Evolutionary conservation across 2,113 vertebrate genomes (phyloP).

Genomic region (Anhinga rufa): DNA sequence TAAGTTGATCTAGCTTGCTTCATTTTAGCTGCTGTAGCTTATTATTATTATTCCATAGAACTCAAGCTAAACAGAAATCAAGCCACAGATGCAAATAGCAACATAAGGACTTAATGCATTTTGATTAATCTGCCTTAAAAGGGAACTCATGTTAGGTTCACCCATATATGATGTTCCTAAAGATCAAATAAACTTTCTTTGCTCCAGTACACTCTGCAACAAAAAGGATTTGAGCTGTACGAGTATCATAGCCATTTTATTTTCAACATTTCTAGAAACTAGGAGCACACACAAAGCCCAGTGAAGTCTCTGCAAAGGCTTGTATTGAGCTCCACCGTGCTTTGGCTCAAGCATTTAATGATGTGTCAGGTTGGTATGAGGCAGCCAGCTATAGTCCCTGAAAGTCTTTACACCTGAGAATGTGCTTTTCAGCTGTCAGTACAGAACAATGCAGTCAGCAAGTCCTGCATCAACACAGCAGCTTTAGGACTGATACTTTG

Average conservation of each 20-base stretch:
- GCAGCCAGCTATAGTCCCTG: not conserved
- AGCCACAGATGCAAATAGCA: not conserved
- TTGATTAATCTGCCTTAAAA: not conserved
- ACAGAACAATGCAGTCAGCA: not conserved
- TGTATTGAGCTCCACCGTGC: not conserved
- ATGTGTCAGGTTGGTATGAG: not conserved
- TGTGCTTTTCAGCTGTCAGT: not conserved
- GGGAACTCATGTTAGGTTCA: not conserved
- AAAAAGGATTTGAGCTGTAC: not conserved
- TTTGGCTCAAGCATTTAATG: not conserved
- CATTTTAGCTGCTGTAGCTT: not conserved
- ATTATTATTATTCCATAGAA: not conserved
- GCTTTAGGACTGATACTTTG: not conserved
- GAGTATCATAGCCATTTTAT: not conserved
- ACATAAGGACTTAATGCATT: not conserved
- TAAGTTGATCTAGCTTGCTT: not conserved
- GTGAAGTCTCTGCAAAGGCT: not conserved
- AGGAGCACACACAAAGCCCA: not conserved
- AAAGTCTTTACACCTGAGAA: constrained; percentile 5
- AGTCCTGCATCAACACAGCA: not conserved
- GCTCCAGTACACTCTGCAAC: not conserved
- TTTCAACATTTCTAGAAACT: not conserved
- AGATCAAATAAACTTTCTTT: not conserved
- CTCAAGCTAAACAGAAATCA: not conserved
- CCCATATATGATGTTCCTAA: not conserved